Percentiles rank a stretch among this genome's conserved stretches.
Evolutionary conservation across 1,140 invertebrate species (phyloP).

Genomic region (Leptopilina boulardi): DNA sequence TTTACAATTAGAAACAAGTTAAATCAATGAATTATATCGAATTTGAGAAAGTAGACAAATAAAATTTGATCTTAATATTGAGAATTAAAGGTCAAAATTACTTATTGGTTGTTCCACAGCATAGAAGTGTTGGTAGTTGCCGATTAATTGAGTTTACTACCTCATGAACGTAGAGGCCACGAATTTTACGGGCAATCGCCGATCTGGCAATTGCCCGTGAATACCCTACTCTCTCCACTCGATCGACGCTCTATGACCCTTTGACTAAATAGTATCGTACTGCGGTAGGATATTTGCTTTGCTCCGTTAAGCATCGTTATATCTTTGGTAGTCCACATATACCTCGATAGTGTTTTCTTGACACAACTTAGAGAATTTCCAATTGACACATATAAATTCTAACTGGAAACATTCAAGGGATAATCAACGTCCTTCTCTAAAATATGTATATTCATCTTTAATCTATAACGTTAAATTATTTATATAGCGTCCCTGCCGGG

Average conservation of each 20-base stretch:
- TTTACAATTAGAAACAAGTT: no score
- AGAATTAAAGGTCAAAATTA: not conserved
- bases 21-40: no score
- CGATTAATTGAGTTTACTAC: conserved; percentile 28
- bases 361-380: not conserved
- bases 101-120: conserved; percentile 15
- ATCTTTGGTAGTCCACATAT: not conserved
- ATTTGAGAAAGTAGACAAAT: no score
- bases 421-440: no score
- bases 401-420: no score
- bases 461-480: no score
- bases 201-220: conserved; percentile 18
- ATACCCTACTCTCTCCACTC: conserved; percentile 27
- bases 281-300: conserved; percentile 21
- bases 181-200: conserved; percentile 27
- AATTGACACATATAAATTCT: not conserved
- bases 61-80: not conserved
- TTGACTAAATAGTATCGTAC: conserved; percentile 5
- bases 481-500: no score
- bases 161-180: conserved; percentile 2
- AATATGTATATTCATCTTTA: no score
- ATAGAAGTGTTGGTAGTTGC: not conserved
- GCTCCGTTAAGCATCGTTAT: conserved; percentile 8
- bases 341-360: not conserved
- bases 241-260: conserved; percentile 15